Conservation (phyloP, 2,113 vertebrate species). For the Synchiropus splendidus region DNA sequence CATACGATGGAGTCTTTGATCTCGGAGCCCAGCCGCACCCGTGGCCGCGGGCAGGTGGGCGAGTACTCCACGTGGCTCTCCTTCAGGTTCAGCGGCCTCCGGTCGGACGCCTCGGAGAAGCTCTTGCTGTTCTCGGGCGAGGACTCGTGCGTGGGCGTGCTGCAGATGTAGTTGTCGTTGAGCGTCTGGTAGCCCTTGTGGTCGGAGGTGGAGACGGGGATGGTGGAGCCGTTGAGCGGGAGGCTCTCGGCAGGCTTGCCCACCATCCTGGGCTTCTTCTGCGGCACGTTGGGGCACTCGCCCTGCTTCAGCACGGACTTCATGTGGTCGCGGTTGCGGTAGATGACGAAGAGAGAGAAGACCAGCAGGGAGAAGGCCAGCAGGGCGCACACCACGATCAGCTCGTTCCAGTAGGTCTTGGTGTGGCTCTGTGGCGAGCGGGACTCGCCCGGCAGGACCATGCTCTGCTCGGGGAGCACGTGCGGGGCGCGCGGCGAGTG, state of each 20-base stretch:
- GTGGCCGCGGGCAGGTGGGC: conserved; percentile 74
- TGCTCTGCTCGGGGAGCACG: conserved; percentile 36
- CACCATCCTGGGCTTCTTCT: conserved; percentile 69
- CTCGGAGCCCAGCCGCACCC: conserved; percentile 85
- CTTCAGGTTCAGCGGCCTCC: conserved; percentile 74
- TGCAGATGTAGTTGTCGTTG: conserved; percentile 78
- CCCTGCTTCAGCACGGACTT: conserved; percentile 80
- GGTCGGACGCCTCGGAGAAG: conserved; percentile 74
- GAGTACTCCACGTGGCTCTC: conserved; percentile 86
- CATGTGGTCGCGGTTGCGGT: conserved; percentile 75
- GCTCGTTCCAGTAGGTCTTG: conserved; percentile 86
- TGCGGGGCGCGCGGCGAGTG: conserved; percentile 66
- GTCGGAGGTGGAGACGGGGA: conserved; percentile 71
- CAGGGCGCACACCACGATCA: conserved; percentile 80
- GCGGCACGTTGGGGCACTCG: conserved; percentile 68
- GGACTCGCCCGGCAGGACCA: conserved; percentile 60
- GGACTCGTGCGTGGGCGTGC: conserved; percentile 69
- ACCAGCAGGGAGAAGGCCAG: conserved; percentile 64
- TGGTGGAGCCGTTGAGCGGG: conserved; percentile 75
- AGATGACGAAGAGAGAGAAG: conserved; percentile 75
- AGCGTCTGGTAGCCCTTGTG: conserved; percentile 92
- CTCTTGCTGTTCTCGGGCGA: conserved; percentile 62
- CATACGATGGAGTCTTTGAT: conserved; percentile 92
- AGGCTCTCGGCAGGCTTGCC: conserved; percentile 73
- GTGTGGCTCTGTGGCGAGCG: conserved; percentile 46